Evolutionary conservation across 1,140 invertebrate species (phyloP).

Genomic region (Bacillus rossius): DNA sequence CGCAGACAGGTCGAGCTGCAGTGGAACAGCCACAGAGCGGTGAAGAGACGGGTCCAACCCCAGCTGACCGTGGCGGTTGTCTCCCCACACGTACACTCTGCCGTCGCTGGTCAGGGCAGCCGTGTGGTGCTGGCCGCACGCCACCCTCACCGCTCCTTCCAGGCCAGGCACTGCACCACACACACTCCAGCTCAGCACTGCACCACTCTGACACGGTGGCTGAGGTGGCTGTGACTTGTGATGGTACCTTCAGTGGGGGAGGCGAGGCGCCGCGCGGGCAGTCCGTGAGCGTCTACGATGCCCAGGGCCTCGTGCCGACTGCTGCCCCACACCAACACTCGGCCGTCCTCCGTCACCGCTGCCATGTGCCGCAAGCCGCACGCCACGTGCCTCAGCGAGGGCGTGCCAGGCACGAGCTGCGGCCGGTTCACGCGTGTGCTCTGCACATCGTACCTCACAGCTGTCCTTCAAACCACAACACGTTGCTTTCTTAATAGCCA

Average conservation of each 20-base stretch:
- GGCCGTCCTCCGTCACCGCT: slow-evolving; percentile 52
- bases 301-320: slow-evolving; percentile 61
- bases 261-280: slow-evolving; percentile 31
- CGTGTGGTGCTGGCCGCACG: slow-evolving; percentile 69
- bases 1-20: slow-evolving; percentile 34
- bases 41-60: slow-evolving; percentile 44
- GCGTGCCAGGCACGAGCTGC: slow-evolving; percentile 19
- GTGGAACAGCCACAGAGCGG: slow-evolving; percentile 47
- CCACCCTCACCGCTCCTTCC: slow-evolving; percentile 47
- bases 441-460: too few relatives aligned
- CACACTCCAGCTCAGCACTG: too few relatives aligned
- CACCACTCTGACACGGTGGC: too few relatives aligned
- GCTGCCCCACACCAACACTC: slow-evolving; percentile 54
- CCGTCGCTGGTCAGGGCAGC: slow-evolving; percentile 52
- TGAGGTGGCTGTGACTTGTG: too few relatives aligned
- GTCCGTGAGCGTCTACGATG: slow-evolving; percentile 39
- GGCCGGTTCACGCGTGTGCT: slow-evolving; percentile 29
- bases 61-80: slow-evolving; percentile 68
- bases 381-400: slow-evolving; percentile 38
- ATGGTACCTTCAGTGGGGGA: slow-evolving; percentile 45
- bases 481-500: too few relatives aligned
- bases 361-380: slow-evolving; percentile 63
- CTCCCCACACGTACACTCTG: slow-evolving; percentile 60
- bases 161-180: slow-evolving; percentile 50
- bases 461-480: too few relatives aligned